Evolutionary conservation across 1,140 invertebrate genomes (phyloP), one percentile per base, ranked within the genome.

Genomic region (Melipona quadrifasciata): DNA sequence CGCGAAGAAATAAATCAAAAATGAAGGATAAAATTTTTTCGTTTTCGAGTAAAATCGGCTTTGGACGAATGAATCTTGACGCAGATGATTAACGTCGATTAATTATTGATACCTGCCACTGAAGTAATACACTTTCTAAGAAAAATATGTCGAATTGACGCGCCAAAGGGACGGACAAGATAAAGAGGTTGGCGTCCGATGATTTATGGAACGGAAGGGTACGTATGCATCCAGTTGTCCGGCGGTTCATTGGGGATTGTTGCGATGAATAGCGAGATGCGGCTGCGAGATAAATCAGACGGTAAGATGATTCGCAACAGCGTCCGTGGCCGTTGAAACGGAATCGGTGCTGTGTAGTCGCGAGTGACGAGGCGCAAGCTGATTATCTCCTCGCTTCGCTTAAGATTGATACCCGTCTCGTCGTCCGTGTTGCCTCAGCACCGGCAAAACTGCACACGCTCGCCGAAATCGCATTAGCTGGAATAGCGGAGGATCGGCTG

Each of bases 311-410:
- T 75, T 34, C 53, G 27, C 16, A 39, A 8, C 24, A 39, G 24
- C 31, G 31, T 73, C 16, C 16, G 71, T 51, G 47, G 24, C 71
- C 16, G 17, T 27, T 73, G 71, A 47, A 27, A 53, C 71, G 71
- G n/a, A 27, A 73, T 27, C 47, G 16, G 39, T 21, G 21, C 34
- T 21, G 34, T 8, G 24, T 72, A n/a, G 65, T 67, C 27, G 39
- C 79, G 12, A 39, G 57, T 55, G 72, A 64, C 70, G 39, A 39
- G 80, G 73, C 47, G 65, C 67, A 61, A 53, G 55, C 64, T 71
- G 77, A 84, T 88, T 88, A 88, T 88, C 86, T 88, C 68, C 65
- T 88, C 87, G 87, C 87, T 88, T 85, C 72, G 83, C 86, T 88
- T 88, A 88, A 88, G 87, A 87, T 87, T 87, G 86, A 88, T 88